Conservation (phyloP, 2,888 invertebrate species). For the Magallana nippona region DNA sequence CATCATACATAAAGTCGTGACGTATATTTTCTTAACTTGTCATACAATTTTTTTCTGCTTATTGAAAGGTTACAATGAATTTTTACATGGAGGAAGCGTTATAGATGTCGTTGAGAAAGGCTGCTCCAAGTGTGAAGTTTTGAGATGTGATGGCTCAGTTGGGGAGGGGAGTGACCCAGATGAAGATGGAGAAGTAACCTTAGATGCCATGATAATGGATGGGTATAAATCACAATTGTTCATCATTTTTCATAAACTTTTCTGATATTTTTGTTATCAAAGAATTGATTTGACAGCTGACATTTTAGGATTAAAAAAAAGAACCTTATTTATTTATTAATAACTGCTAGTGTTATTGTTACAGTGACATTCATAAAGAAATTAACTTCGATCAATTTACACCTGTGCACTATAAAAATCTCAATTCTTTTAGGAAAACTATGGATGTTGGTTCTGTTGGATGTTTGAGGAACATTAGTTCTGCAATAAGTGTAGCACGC, state of each 20-base stretch:
- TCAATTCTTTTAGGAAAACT: constrained; percentile 58
- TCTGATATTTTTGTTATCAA: no score
- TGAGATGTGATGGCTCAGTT: constrained; percentile 95
- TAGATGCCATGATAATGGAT: constrained; percentile 99
- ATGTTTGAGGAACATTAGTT: constrained; percentile 89
- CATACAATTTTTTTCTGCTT: not conserved
- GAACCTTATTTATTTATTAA: not conserved
- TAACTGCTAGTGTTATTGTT: no score
- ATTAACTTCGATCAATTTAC: not conserved
- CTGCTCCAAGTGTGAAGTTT: constrained; percentile 90
- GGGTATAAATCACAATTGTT: constrained; percentile 84
- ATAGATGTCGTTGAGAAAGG: constrained; percentile 93
- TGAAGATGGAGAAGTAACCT: constrained; percentile 96
- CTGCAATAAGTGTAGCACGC: constrained; percentile 93
- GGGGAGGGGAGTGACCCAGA: constrained; percentile 98
- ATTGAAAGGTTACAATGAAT: not conserved
- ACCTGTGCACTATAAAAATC: not conserved
- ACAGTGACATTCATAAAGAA: not conserved
- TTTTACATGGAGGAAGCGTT: constrained; percentile 35
- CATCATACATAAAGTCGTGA: no score
- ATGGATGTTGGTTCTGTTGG: constrained; percentile 89
- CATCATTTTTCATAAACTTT: no score
- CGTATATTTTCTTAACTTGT: no score
- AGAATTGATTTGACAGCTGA: no score
- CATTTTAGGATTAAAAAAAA: no score